These are phyloP conservation scores for Holcopasites calliopsidis DNA, from an alignment of 1,140 invertebrate genomes.

Conservation along the genomic window DNA sequence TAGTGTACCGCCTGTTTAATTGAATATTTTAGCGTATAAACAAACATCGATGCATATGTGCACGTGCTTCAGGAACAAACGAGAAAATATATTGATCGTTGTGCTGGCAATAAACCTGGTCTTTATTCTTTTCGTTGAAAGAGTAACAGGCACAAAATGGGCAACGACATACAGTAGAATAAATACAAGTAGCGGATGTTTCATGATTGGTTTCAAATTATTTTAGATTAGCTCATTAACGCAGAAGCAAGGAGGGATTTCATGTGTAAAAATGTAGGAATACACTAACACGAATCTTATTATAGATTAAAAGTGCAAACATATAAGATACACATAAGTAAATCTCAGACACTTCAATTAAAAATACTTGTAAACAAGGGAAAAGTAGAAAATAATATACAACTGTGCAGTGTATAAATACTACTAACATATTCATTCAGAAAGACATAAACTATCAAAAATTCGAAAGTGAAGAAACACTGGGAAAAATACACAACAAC, in stretches of 20 bases:
- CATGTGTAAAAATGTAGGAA: not conserved
- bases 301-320: not conserved
- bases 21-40: constrained; percentile 20
- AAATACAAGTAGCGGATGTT: not conserved
- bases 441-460: constrained; percentile 15
- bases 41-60: constrained; percentile 14
- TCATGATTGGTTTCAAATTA: not conserved
- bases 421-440: constrained; percentile 5
- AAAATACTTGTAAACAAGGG: not conserved
- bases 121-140: not conserved
- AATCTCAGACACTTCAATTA: not conserved
- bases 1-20: constrained; percentile 7
- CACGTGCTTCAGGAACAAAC: not conserved
- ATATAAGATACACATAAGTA: not conserved
- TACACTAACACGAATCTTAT: not conserved
- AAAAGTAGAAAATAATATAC: constrained; percentile 2
- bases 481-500: not conserved
- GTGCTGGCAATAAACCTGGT: not conserved
- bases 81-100: not conserved
- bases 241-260: not conserved
- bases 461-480: not conserved
- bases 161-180: not conserved
- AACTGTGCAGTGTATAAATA: constrained; percentile 5
- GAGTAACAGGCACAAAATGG: not conserved
- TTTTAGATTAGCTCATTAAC: not conserved